Evolutionary conservation across 2,113 vertebrate species (phyloP).

Genomic region (Pygoscelis antarcticus): DNA sequence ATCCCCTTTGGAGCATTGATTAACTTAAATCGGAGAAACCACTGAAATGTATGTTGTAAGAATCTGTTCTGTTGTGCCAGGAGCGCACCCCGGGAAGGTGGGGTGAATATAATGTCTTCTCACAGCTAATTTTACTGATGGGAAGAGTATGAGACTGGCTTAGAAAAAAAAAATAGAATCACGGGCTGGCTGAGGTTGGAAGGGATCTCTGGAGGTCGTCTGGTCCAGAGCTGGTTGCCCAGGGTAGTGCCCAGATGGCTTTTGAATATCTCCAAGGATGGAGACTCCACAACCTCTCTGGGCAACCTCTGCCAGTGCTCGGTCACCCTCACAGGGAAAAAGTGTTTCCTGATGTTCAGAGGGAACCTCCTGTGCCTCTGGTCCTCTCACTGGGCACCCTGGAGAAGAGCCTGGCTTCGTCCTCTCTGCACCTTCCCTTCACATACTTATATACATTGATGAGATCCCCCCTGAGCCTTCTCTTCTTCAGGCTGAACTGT

Average conservation of each 20-base stretch:
- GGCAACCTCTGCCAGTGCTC: not conserved
- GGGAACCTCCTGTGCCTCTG: not conserved
- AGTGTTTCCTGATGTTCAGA: too few relatives aligned
- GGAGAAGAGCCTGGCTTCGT: fast-evolving
- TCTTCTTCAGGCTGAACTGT: not conserved
- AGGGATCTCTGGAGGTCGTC: not conserved
- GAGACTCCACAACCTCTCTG: not conserved
- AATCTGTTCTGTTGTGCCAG: not conserved
- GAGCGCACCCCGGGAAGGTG: not conserved
- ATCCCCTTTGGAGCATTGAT: not conserved
- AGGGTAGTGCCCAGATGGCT: not conserved
- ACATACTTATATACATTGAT: fast-evolving
- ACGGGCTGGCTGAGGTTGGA: not conserved
- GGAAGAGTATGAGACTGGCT: not conserved
- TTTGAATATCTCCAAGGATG: not conserved
- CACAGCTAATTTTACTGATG: not conserved
- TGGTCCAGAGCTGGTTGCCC: not conserved
- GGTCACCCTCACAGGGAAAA: not conserved
- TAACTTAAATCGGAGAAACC: not conserved
- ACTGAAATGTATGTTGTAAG: not conserved
- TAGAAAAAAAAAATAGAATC: not conserved
- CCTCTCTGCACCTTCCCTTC: not conserved
- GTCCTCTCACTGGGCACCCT: not conserved
- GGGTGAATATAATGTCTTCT: not conserved
- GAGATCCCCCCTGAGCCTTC: not conserved